Conservation (phyloP, 1,140 invertebrate species). For the Sarcophaga peregrina region DNA sequence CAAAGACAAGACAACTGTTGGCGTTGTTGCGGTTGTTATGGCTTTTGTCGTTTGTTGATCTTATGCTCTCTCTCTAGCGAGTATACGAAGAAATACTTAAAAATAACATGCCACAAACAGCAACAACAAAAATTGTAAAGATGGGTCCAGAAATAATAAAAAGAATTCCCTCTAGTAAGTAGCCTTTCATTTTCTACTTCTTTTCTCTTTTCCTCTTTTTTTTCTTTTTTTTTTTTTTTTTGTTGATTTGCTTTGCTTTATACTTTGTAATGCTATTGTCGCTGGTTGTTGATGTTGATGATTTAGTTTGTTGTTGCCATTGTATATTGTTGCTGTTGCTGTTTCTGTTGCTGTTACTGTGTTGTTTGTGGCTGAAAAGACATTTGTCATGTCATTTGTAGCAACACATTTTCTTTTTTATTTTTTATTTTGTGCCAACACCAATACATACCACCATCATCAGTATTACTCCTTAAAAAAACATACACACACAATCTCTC, state of each 20-base stretch:
- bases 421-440: not conserved
- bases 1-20: not conserved
- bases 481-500: not conserved
- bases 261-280: not conserved
- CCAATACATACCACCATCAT: not conserved
- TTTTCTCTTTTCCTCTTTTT: too few relatives aligned
- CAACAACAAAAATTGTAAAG: not conserved
- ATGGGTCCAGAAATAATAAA: not conserved
- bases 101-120: not conserved
- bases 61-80: not conserved
- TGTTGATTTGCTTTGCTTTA: not conserved
- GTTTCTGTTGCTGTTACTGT: conserved; percentile 33
- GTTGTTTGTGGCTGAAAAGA: conserved; percentile 53
- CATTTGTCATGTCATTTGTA: conserved; percentile 64
- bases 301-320: conserved; percentile 5
- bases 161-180: conserved; percentile 10
- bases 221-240: too few relatives aligned
- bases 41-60: too few relatives aligned
- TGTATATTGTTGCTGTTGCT: conserved; percentile 27
- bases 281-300: not conserved
- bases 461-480: too few relatives aligned
- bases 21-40: too few relatives aligned
- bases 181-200: not conserved
- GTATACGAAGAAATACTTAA: not conserved
- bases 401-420: conserved; percentile 28